phyloP scores from a whole-genome alignment of 2,113 vertebrate species.

The Nibea albiflora region DNA sequence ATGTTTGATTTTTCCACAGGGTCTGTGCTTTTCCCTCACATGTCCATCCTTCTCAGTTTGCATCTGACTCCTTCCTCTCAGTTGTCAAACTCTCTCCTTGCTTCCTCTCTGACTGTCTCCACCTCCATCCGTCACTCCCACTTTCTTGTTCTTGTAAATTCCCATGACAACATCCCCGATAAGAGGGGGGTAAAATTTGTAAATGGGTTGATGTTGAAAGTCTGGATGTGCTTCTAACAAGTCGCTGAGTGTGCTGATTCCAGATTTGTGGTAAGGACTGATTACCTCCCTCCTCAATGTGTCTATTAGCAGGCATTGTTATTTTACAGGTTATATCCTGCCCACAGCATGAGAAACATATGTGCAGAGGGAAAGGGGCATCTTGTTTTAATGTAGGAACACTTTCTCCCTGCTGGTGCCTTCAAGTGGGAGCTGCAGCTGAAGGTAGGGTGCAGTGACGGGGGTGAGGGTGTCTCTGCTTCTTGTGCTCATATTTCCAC shows the following conservation, averaged over 20 bases:
- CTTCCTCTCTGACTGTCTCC: slow-evolving; percentile 13
- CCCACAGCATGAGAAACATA: slow-evolving; percentile 79
- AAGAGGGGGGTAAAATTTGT: slow-evolving; percentile 12
- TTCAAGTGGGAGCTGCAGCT: slow-evolving; percentile 46
- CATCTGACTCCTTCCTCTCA: slow-evolving; percentile 33
- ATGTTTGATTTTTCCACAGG: slow-evolving; percentile 39
- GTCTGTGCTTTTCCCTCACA: slow-evolving; percentile 36
- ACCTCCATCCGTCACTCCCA: slow-evolving; percentile 48
- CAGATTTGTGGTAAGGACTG: slow-evolving; percentile 43
- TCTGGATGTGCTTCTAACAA: slow-evolving; percentile 37
- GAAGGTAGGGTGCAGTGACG: slow-evolving; percentile 23
- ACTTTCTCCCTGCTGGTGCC: slow-evolving; percentile 45
- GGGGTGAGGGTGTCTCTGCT: slow-evolving; percentile 40
- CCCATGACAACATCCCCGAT: slow-evolving; percentile 38
- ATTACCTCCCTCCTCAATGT: slow-evolving; percentile 40
- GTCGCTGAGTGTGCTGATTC: slow-evolving; percentile 56
- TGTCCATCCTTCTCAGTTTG: slow-evolving; percentile 22
- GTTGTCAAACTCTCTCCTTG: slow-evolving; percentile 37
- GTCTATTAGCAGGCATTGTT: slow-evolving; percentile 60
- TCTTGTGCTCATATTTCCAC: slow-evolving; percentile 11
- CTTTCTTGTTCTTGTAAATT: slow-evolving; percentile 51
- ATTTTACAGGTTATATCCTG: slow-evolving; percentile 79
- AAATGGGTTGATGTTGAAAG: slow-evolving; percentile 31
- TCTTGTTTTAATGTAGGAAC: slow-evolving; percentile 58
- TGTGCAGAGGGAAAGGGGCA: slow-evolving; percentile 72